Conservation (phyloP, 2,888 invertebrate genomes). For the Artemia sp. region DNA sequence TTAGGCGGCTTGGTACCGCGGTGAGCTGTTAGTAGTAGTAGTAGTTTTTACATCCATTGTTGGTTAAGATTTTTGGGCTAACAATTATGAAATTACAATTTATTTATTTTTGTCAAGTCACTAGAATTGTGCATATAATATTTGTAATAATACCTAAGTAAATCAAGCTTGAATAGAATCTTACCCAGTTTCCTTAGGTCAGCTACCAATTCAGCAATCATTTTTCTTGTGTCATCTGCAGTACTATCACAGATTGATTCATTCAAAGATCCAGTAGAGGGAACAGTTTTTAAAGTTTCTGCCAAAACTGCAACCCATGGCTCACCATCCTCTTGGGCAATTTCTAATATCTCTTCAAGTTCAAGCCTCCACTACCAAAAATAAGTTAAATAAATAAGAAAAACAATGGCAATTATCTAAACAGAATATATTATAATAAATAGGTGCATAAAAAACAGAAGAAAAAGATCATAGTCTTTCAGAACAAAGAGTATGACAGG, state of each 20-base stretch:
- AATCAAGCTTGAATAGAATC: not conserved
- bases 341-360: conserved; percentile 81
- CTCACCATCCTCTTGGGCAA: conserved; percentile 79
- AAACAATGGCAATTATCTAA: conserved; percentile 4
- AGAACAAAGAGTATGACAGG: not conserved
- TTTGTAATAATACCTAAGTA: too few species aligned
- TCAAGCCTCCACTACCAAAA: conserved; percentile 71
- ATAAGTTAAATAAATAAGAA: conserved; percentile 24
- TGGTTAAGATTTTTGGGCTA: too few species aligned
- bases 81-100: too few species aligned
- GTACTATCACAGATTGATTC: conserved; percentile 62
- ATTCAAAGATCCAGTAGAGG: conserved; percentile 70
- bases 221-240: conserved; percentile 62
- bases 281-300: conserved; percentile 83
- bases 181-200: conserved; percentile 54
- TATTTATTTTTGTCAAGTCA: too few species aligned
- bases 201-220: conserved; percentile 72
- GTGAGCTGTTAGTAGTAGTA: too few species aligned
- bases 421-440: conserved; percentile 15
- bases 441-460: not conserved
- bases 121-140: too few species aligned
- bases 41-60: too few species aligned
- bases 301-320: conserved; percentile 94
- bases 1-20: too few species aligned
- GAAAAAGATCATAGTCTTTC: not conserved